Percentiles rank a stretch among this genome's conserved stretches.
phyloP scores from a whole-genome alignment of 2,113 vertebrate species.

The Dicentrarchus labrax region DNA sequence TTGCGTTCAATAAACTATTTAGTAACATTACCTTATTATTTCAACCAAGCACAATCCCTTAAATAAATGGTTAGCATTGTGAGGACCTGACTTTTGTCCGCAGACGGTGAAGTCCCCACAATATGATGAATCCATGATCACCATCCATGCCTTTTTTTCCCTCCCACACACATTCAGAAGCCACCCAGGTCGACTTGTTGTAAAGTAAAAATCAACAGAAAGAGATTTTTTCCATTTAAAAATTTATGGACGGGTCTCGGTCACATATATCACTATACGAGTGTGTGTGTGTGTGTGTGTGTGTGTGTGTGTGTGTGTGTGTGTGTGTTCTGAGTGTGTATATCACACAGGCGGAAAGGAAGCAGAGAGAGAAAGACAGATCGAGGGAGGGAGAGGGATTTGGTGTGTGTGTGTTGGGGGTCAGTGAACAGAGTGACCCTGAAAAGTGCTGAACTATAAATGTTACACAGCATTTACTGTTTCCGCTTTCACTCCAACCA shows the following conservation, averaged over 20 bases:
- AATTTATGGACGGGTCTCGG: slow-evolving; percentile 39
- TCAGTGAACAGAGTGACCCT: slow-evolving; percentile 71
- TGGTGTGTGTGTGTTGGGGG: slow-evolving; percentile 55
- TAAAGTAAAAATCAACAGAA: slow-evolving; percentile 60
- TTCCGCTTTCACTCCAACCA: slow-evolving; percentile 34
- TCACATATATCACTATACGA: slow-evolving; percentile 17
- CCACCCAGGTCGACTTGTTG: slow-evolving; percentile 57
- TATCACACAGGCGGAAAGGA: slow-evolving; percentile 25
- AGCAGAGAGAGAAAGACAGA: not conserved
- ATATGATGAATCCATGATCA: not conserved
- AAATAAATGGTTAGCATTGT: not conserved
- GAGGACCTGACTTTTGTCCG: not conserved
- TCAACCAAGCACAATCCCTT: not conserved
- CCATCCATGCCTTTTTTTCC: not conserved
- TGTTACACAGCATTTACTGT: slow-evolving; percentile 59
- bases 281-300: not conserved
- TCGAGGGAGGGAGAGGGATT: not conserved
- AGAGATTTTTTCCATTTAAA: slow-evolving; percentile 61
- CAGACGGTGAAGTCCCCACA: not conserved
- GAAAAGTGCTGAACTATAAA: slow-evolving; percentile 73
- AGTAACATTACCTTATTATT: too few species aligned
- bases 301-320: too few species aligned
- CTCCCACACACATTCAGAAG: slow-evolving; percentile 16
- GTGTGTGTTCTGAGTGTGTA: not conserved
- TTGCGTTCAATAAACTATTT: too few species aligned